These are phyloP conservation scores for Brachionus manjavacas DNA, from an alignment of 1,140 invertebrate species.

Conservation along the genomic window DNA sequence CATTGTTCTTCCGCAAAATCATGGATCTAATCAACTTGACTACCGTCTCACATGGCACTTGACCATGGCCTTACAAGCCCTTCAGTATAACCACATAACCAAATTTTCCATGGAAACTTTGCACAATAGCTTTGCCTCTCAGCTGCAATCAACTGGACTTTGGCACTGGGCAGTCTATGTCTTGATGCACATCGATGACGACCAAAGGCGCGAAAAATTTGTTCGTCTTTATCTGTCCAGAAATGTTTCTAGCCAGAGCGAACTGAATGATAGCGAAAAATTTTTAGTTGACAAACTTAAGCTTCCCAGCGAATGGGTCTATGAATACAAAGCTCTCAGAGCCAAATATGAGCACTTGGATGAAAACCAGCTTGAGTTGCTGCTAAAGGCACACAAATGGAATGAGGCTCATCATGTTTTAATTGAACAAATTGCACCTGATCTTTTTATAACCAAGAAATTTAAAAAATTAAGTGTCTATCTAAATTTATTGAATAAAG, in stretches of 20 bases:
- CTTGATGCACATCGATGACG: conserved; percentile 70
- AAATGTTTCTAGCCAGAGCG: conserved; percentile 19
- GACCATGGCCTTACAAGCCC: background rate
- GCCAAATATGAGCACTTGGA: conserved; percentile 8
- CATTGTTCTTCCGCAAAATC: background rate
- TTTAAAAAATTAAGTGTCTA: background rate
- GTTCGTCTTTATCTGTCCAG: background rate
- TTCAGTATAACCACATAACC: conserved; percentile 16
- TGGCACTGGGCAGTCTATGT: conserved; percentile 88
- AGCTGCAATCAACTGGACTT: conserved; percentile 72
- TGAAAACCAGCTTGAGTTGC: background rate
- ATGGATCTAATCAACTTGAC: conserved; percentile 15
- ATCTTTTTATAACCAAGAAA: background rate
- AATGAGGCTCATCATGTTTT: conserved; percentile 23
- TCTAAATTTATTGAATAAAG: background rate
- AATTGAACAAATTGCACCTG: conserved; percentile 14
- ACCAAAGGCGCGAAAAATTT: conserved; percentile 47
- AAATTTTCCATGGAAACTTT: background rate
- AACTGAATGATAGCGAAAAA: background rate
- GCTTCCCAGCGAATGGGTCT: conserved; percentile 37
- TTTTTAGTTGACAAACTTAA: background rate
- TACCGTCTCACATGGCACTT: conserved; percentile 31
- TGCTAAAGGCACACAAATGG: conserved; percentile 17
- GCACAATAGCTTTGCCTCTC: conserved; percentile 65
- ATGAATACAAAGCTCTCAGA: conserved; percentile 6